A percentile compares a stretch with the other conserved stretches of the same genome.
These are phyloP conservation scores for Hepsetus odoe DNA, from an alignment of 2,113 vertebrate species.

Conservation along the genomic window DNA sequence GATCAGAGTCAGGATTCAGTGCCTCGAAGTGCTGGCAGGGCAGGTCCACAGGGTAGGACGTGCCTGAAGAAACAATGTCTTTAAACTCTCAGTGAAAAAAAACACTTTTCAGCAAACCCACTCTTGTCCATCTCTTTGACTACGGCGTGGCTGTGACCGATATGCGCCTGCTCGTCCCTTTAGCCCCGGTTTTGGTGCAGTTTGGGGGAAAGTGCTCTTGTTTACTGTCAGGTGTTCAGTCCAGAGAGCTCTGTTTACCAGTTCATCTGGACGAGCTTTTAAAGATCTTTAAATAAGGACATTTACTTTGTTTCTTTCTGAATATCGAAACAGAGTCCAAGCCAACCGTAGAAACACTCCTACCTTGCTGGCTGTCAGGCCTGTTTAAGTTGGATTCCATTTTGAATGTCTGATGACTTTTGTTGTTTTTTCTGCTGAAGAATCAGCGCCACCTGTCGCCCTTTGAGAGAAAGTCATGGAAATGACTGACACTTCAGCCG, in stretches of 20 bases:
- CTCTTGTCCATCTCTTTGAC: too few relatives aligned
- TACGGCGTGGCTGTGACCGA: too few relatives aligned
- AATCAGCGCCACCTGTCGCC: conserved; percentile 45
- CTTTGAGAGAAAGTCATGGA: neutral
- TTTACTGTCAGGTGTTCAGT: too few relatives aligned
- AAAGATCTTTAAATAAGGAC: too few relatives aligned
- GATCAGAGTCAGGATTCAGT: conserved; percentile 17
- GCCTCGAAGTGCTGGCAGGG: conserved; percentile 17
- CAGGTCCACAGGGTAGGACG: conserved; percentile 36
- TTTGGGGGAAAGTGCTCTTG: too few relatives aligned
- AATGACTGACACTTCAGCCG: neutral
- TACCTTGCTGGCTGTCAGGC: conserved; percentile 32
- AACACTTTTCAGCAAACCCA: neutral
- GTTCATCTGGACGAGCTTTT: too few relatives aligned
- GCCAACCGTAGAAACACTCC: neutral
- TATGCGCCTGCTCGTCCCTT: too few relatives aligned
- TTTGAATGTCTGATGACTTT: conserved; percentile 43
- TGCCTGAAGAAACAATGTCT: conserved; percentile 11
- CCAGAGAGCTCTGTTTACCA: too few relatives aligned
- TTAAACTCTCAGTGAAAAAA: neutral
- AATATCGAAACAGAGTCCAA: neutral
- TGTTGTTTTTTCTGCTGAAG: neutral
- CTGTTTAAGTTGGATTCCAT: conserved; percentile 51
- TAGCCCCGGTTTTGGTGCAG: too few relatives aligned
- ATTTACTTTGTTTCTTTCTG: neutral